phyloP scores from a whole-genome alignment of 2,113 vertebrate species.

The Gavialis gangeticus region DNA sequence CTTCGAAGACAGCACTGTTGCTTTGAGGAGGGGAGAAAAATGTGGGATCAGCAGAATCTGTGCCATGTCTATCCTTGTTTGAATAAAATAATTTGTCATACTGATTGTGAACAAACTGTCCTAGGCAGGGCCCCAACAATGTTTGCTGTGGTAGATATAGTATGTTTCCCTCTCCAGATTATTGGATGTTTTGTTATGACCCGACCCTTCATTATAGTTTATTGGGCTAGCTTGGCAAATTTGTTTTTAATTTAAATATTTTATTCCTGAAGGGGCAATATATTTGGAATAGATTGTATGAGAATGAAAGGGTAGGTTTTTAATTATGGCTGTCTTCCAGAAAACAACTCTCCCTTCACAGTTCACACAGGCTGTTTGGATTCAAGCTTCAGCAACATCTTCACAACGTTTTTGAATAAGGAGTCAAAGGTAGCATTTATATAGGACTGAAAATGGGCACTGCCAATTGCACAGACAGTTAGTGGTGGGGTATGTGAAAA shows the following conservation, averaged over 20 bases:
- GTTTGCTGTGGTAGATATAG: neutral
- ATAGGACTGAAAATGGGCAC: neutral
- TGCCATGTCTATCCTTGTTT: neutral
- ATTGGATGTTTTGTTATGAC: neutral
- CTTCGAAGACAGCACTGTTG: conserved; percentile 13
- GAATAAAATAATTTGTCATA: neutral
- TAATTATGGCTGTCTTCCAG: neutral
- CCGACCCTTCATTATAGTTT: rapidly evolving
- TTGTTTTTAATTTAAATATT: neutral
- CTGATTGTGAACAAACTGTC: rapidly evolving
- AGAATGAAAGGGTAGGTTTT: neutral
- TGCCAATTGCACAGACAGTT: conserved; percentile 8
- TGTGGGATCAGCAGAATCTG: conserved; percentile 11
- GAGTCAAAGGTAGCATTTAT: neutral
- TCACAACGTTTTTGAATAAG: neutral
- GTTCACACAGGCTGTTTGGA: neutral
- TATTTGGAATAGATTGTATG: neutral
- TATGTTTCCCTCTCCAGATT: neutral
- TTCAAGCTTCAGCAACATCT: conserved; percentile 38
- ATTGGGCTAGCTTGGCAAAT: neutral
- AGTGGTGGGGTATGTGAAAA: neutral
- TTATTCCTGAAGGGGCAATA: neutral
- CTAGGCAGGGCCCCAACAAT: neutral
- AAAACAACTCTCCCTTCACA: neutral
- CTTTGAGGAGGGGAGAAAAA: conserved; percentile 13